Percentiles rank a stretch among this genome's conserved stretches.
Evolutionary conservation across 2,113 vertebrate genomes (phyloP).

Genomic region (Mystacornis crossleyi): DNA sequence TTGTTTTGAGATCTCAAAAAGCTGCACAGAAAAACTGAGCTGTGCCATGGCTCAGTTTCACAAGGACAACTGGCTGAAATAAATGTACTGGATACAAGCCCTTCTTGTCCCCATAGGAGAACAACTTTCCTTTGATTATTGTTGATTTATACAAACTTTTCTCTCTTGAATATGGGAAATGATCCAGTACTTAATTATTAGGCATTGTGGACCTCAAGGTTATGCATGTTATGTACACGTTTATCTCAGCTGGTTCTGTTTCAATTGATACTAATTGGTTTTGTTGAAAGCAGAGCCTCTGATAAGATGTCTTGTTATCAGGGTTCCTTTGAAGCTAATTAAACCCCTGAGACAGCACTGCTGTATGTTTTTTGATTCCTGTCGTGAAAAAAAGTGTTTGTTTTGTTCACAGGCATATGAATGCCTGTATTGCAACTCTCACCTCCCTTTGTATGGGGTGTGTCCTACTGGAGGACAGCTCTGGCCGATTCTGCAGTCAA

Average conservation of each 20-base stretch:
- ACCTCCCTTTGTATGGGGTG: not conserved
- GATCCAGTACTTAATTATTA: constrained; percentile 38
- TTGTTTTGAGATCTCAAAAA: not conserved
- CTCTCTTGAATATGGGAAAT: constrained; percentile 2
- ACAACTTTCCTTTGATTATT: constrained; percentile 3
- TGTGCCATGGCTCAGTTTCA: not conserved
- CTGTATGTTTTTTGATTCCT: not conserved
- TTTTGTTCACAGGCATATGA: not conserved
- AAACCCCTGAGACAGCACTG: not conserved
- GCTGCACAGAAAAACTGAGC: not conserved
- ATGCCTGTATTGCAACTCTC: not conserved
- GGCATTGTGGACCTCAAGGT: constrained; percentile 18
- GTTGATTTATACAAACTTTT: not conserved
- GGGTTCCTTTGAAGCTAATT: not conserved
- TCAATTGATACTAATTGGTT: constrained; percentile 40
- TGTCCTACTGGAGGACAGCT: not conserved
- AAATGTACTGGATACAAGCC: not conserved
- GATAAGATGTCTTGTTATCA: constrained; percentile 37
- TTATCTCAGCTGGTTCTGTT: constrained; percentile 37
- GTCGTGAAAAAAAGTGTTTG: not conserved
- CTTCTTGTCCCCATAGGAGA: not conserved
- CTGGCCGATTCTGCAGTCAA: not conserved
- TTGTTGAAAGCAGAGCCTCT: constrained; percentile 26
- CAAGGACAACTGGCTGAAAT: not conserved
- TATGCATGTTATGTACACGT: not conserved